Evolutionary conservation across 2,113 vertebrate genomes (phyloP), one percentile per base, ranked within the genome.

Genomic region (Trinectes maculatus): DNA sequence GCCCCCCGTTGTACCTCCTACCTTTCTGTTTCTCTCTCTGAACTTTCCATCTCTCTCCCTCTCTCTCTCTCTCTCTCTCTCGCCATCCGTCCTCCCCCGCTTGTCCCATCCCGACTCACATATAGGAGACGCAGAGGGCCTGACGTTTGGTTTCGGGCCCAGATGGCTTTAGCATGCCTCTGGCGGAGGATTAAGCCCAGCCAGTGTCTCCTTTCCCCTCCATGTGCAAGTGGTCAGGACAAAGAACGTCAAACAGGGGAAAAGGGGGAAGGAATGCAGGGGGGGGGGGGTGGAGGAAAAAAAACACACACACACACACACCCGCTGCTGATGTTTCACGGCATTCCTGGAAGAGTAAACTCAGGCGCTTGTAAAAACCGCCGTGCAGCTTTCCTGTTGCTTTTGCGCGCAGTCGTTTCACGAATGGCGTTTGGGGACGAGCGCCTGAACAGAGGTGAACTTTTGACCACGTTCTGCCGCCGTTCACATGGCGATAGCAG

Each of bases 221-320:
- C 87, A 85, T 90, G 86, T 89, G 86, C 86, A 69, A 90, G 86
- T 78, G 83, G 87, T 89, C 87, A 85, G 85, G 83, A 91, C 88
- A 91, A 90, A 91, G 87, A 88, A 77, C 79, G 82, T 87, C 88
- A 87, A 87, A 85, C 79, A 70, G 67, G 62, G 75, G 46, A 69
- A 76, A 58, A 13, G 68, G 73, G 74, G 58, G 69, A 81, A 88
- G 83, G 85, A 85, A 87, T 87, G 85, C 8, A 65, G 22, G 52
- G 16, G n/a, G 33, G 26, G 36, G 37, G 48, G 31, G 2, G 15
- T 26, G 16, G 37, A 57, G 25, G 19, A 40, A 25, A 19, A 43
- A 55, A 44, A 86, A 77, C 77, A 83, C n/a, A n/a, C n/a, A n/a
- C n/a, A n/a, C n/a, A n/a, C n/a, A n/a, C n/a, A 82, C 85, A 87